These are phyloP conservation scores for Engraulis encrasicolus DNA, from an alignment of 2,113 vertebrate species.

Conservation along the genomic window DNA sequence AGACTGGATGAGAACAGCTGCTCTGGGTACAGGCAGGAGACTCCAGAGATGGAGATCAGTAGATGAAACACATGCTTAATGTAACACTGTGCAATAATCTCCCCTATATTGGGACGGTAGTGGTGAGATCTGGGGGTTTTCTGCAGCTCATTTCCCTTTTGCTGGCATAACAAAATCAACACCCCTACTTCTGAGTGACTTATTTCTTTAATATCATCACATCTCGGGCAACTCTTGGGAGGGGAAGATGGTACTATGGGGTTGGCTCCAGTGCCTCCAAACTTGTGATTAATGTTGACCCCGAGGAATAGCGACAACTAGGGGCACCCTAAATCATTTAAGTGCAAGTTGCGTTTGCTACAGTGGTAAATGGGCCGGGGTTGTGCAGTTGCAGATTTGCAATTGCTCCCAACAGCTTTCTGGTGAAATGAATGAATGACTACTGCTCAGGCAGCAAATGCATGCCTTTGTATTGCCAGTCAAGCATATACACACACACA, in stretches of 20 bases:
- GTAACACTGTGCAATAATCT: too few relatives aligned
- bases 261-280: not conserved
- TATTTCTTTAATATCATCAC: conserved; percentile 10
- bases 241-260: not conserved
- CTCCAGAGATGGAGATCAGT: not conserved
- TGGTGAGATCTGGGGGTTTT: too few relatives aligned
- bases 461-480: not conserved
- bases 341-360: not conserved
- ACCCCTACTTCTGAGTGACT: not conserved
- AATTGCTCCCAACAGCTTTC: not conserved
- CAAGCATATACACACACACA: not conserved
- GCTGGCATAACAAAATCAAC: not conserved
- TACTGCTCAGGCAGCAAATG: not conserved
- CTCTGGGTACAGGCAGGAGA: not conserved
- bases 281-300: conserved; percentile 16
- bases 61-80: not conserved
- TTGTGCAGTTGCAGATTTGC: not conserved
- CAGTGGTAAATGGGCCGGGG: not conserved
- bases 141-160: too few relatives aligned
- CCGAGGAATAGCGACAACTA: not conserved
- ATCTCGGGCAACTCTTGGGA: not conserved
- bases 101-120: not conserved
- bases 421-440: not conserved
- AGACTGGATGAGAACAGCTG: not conserved
- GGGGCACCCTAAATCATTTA: not conserved